phyloP scores from a whole-genome alignment of 2,888 invertebrate genomes.

The Balanococcus diminutus region DNA sequence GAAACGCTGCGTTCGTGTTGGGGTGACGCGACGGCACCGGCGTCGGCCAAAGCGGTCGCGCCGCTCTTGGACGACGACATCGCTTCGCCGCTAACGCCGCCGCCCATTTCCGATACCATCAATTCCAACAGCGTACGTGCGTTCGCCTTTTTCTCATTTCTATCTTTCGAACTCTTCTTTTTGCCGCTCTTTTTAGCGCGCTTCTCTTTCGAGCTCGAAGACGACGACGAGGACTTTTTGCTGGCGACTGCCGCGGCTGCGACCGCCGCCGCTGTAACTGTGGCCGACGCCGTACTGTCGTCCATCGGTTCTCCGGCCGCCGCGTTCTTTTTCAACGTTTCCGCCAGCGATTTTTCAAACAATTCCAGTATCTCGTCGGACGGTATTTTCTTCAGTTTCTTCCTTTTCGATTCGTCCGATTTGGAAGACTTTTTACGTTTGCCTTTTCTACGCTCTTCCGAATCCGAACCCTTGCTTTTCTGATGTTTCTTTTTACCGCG shows the following conservation, averaged over 20 bases:
- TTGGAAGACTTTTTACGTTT: conserved; percentile 49
- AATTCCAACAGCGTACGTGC: conserved; percentile 12
- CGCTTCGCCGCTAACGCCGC: not conserved
- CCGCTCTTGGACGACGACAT: not conserved
- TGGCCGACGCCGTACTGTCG: not conserved
- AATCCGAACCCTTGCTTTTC: conserved; percentile 20
- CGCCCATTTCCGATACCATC: conserved; percentile 3
- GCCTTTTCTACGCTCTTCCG: not conserved
- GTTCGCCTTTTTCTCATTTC: conserved; percentile 20
- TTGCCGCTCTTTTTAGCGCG: conserved; percentile 45
- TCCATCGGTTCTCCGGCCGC: not conserved
- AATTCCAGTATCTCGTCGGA: conserved; percentile 31
- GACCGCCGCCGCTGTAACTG: not conserved
- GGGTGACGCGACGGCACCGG: not conserved
- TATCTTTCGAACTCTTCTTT: conserved; percentile 36
- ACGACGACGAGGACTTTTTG: not conserved
- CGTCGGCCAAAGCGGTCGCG: not conserved
- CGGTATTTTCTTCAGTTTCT: not conserved
- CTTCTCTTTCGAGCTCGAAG: conserved; percentile 30
- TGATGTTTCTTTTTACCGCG: not conserved
- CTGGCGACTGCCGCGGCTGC: not conserved
- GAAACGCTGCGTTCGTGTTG: not conserved
- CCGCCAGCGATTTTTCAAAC: not conserved
- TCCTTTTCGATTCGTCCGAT: conserved; percentile 17
- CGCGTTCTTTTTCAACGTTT: conserved; percentile 28